Evolutionary conservation across 2,113 vertebrate species (phyloP).

Genomic region (Heteronetta atricapilla): DNA sequence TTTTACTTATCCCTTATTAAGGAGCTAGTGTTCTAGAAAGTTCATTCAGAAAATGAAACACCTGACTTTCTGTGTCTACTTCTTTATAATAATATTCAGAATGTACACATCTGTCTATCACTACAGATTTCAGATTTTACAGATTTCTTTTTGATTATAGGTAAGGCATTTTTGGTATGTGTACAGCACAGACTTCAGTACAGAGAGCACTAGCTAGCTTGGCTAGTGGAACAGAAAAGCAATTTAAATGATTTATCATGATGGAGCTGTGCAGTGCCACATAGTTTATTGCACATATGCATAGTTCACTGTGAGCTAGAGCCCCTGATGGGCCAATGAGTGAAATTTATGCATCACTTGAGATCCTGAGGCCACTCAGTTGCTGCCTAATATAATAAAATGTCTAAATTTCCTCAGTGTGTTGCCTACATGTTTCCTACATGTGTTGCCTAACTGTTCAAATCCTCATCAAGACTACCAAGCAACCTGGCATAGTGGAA

Average conservation of each 20-base stretch:
- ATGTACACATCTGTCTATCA: background rate
- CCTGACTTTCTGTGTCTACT: background rate
- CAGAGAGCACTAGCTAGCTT: background rate
- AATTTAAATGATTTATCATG: slow-evolving; percentile 36
- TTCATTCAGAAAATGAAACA: background rate
- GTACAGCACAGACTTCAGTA: background rate
- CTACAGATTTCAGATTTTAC: background rate
- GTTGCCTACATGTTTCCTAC: background rate
- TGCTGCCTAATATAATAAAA: slow-evolving; percentile 10
- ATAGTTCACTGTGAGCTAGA: slow-evolving; percentile 4
- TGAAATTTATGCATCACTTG: slow-evolving; percentile 36
- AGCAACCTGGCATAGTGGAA: no score
- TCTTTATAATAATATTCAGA: background rate
- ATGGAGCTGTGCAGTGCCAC: background rate
- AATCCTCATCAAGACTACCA: background rate
- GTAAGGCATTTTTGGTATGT: background rate
- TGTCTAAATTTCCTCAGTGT: slow-evolving; percentile 10
- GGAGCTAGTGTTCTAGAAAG: background rate
- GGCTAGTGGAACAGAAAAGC: slow-evolving; percentile 10
- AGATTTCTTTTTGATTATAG: background rate
- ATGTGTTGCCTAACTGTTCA: background rate
- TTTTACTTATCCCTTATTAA: background rate
- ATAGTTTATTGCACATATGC: slow-evolving; percentile 2
- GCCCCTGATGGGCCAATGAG: background rate
- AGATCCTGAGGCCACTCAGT: background rate